Base-by-base conservation (phyloP, 2,113 vertebrate species). In the Typhlomys cinereus region DNA sequence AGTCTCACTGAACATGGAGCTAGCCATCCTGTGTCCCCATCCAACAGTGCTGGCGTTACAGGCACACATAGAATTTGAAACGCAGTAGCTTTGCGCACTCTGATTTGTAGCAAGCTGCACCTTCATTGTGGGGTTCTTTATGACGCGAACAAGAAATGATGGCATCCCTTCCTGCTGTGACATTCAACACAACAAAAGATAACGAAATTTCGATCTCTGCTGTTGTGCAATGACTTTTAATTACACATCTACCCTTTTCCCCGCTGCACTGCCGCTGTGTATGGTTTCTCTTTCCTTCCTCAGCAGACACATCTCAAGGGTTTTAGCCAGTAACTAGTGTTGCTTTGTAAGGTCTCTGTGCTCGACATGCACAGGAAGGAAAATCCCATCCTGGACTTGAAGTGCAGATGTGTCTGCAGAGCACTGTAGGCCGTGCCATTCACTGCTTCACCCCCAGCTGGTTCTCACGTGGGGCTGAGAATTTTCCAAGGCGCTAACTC, bases 161-260 rank as follows among this genome's bases (percentile, higher is more conserved):
- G n/a, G n/a, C 62, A 59, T 46, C 12, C 78, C 48, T 73, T 92
- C 18, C 71, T 74, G 8, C 9, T 52, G 81, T 87, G 76, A 89
- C 89, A 70, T 59, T 46, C 34, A 90, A 69, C 34, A 88, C 41
- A 85, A 89, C 50, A 57, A 85, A 86, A 94, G 52, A 81, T 71
- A 92, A 46, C 23, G 70, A 89, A 76, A 69, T 52, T 85, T 74
- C 87, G 80, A 67, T 76, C 2, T 2, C 12, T 69, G n/a, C 62
- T 88, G 85, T 61, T 70, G 17, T 79, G 73, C 92, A 86, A 48
- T 94, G 89, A n/a, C 81, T 81, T 94, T 39, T 67, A 73, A 64
- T 95, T 64, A 50, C 62, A 7, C 25, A 64, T n/a, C 71, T 41
- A 80, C 36, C 67, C 44, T 84, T 86, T 88, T 36, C 44, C 54